A percentile compares a stretch with the other conserved stretches of the same genome.
Conservation (phyloP, 2,797 vertebrate species). For the Euphonia xanthogaster region DNA sequence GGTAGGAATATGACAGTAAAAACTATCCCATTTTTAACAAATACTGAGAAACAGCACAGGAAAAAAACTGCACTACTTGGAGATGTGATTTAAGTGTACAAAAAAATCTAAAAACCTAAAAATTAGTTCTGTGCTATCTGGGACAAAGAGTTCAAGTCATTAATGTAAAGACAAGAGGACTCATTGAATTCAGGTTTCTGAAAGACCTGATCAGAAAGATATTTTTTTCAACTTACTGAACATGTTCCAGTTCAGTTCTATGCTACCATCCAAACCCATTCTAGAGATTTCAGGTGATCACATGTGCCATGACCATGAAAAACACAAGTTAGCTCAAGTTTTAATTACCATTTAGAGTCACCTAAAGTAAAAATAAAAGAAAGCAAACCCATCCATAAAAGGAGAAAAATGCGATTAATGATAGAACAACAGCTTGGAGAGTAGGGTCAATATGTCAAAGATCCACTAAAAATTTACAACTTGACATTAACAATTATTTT, state of each 20-base stretch:
- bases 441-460: too few relatives aligned
- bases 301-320: not conserved
- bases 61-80: not conserved
- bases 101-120: not conserved
- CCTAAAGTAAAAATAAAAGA: not conserved
- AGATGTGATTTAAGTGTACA: accelerated
- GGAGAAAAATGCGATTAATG: not conserved
- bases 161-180: not conserved
- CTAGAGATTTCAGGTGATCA: not conserved
- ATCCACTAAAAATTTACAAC: not conserved
- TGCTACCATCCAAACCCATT: not conserved
- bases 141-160: not conserved
- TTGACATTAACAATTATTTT: not conserved
- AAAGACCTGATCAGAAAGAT: not conserved
- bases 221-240: not conserved
- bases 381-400: not conserved
- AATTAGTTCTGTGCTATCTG: not conserved
- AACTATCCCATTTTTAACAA: not conserved
- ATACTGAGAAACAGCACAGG: not conserved
- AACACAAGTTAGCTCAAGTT: not conserved
- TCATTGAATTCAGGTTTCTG: not conserved
- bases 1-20: not conserved
- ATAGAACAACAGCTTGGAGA: not conserved
- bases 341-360: not conserved
- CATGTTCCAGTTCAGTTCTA: not conserved